A percentile compares a stretch with the other conserved stretches of the same genome.
Conservation (phyloP, 2,888 invertebrate genomes). For the Cheilosia soror region DNA sequence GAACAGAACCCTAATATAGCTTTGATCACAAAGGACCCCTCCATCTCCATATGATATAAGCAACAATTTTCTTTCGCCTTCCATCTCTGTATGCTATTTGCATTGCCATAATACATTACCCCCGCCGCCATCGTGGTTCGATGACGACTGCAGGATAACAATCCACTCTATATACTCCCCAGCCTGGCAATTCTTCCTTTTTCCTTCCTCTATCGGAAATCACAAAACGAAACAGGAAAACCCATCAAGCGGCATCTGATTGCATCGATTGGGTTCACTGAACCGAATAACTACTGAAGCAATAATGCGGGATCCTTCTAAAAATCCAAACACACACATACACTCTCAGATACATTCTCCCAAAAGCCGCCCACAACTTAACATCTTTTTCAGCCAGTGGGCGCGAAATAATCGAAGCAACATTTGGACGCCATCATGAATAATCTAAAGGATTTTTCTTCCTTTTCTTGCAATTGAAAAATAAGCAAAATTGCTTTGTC, state of each 20-base stretch:
- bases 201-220: conserved; percentile 66
- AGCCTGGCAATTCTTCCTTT: conserved; percentile 45
- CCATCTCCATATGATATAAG: conserved; percentile 35
- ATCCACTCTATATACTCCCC: conserved; percentile 14
- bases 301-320: conserved; percentile 59
- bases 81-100: conserved; percentile 15
- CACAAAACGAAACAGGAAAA: conserved; percentile 74
- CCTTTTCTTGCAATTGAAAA: conserved; percentile 48
- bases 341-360: background rate
- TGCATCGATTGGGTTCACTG: conserved; percentile 75
- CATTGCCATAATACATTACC: conserved; percentile 23
- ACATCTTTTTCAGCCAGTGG: conserved; percentile 44
- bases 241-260: conserved; percentile 74
- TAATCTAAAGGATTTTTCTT: conserved; percentile 58
- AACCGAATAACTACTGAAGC: conserved; percentile 72
- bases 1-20: conserved; percentile 9
- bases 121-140: conserved; percentile 2
- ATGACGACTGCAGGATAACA: conserved; percentile 60
- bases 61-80: conserved; percentile 43
- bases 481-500: conserved; percentile 56
- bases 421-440: conserved; percentile 71
- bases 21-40: conserved; percentile 57
- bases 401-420: conserved; percentile 68
- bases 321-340: conserved; percentile 33
- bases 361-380: conserved; percentile 10